Evolutionary conservation across 2,797 vertebrate species (phyloP).

Genomic region (Semotilus atromaculatus): DNA sequence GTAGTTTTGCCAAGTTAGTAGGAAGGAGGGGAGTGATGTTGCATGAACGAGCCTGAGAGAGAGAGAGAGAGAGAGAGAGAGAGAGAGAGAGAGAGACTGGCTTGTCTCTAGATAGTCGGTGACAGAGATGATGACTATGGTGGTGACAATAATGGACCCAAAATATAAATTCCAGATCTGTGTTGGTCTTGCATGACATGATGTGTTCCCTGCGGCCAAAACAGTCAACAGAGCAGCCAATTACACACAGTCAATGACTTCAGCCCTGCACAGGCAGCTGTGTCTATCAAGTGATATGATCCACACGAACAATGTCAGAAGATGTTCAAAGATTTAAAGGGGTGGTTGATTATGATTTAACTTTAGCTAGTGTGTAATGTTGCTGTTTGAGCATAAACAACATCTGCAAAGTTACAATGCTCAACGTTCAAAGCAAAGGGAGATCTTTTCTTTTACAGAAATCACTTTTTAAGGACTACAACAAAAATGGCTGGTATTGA

Average conservation of each 20-base stretch:
- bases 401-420: too few relatives aligned
- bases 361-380: too few relatives aligned
- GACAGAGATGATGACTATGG: neutral
- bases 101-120: neutral
- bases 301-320: neutral
- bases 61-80: neutral
- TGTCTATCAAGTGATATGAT: neutral
- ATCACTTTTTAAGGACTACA: too few relatives aligned
- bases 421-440: too few relatives aligned
- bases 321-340: neutral
- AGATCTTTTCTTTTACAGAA: too few relatives aligned
- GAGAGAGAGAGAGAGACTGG: neutral
- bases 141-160: neutral
- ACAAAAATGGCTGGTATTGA: too few relatives aligned
- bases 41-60: neutral
- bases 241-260: conserved; percentile 28
- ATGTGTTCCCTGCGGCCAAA: conserved; percentile 21
- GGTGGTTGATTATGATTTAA: too few relatives aligned
- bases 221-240: conserved; percentile 10
- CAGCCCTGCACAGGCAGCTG: neutral
- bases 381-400: too few relatives aligned
- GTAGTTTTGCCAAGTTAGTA: neutral
- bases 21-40: neutral
- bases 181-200: conserved; percentile 20
- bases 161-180: conserved; percentile 10